Conservation (phyloP, 1,140 invertebrate genomes). For the Melanaphis sacchari region DNA sequence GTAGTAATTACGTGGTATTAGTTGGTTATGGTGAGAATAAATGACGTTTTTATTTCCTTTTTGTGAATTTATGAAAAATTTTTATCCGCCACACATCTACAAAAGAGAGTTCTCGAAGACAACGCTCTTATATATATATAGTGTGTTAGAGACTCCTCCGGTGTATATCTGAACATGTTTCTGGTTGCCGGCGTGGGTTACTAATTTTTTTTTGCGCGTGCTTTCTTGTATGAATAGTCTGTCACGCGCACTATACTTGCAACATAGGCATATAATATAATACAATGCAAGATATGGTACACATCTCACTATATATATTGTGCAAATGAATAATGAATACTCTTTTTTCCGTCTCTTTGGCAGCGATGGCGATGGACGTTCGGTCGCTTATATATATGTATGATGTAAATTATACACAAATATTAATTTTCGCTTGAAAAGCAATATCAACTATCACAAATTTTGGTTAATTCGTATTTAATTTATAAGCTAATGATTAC, state of each 20-base stretch:
- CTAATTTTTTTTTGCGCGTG: constrained; percentile 17
- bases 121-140: not conserved
- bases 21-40: not conserved
- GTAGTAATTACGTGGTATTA: not conserved
- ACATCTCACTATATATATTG: not conserved
- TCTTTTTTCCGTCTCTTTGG: not conserved
- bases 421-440: not conserved
- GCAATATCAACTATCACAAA: not conserved
- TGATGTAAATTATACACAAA: not conserved
- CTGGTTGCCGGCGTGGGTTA: not conserved
- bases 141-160: not conserved
- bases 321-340: constrained; percentile 26
- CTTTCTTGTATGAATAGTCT: not conserved
- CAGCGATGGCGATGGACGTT: not conserved
- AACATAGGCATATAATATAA: constrained; percentile 18
- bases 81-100: not conserved
- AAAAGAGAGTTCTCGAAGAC: not conserved
- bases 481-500: not conserved
- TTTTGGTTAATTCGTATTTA: not conserved
- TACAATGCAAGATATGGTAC: not conserved
- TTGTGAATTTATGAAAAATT: not conserved
- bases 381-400: not conserved
- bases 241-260: not conserved
- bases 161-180: constrained; percentile 1
- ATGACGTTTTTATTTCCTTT: not conserved